These are phyloP conservation scores for Paramuricea clavata DNA, from an alignment of 92 coral and sea anemone species.

Conservation along the genomic window DNA sequence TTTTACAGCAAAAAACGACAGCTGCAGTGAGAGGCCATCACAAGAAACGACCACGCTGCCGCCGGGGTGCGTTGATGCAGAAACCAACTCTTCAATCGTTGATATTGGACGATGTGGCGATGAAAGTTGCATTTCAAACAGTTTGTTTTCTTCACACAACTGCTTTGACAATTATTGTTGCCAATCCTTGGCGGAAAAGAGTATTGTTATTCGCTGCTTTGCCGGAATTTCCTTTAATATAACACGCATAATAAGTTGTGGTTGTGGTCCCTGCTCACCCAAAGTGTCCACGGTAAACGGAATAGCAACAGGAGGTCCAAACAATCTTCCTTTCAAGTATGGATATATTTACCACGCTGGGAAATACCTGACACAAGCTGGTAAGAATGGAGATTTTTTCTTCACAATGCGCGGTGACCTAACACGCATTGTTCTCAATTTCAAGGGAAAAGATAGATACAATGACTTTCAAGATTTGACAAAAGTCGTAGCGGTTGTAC, in stretches of 20 bases:
- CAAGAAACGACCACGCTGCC: conserved; percentile 29
- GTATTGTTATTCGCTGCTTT: conserved; percentile 32
- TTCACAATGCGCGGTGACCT: conserved; percentile 23
- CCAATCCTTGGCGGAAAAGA: neutral
- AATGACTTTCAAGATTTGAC: conserved; percentile 49
- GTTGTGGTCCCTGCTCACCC: conserved; percentile 43
- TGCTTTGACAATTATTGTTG: conserved; percentile 52
- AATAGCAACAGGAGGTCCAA: conserved; percentile 53
- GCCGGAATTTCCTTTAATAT: conserved; percentile 8
- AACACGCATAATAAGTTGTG: conserved; percentile 31
- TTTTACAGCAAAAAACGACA: conserved; percentile 28
- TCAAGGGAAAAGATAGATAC: conserved; percentile 32
- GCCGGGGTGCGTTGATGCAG: conserved; percentile 47
- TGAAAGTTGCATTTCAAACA: conserved; percentile 37
- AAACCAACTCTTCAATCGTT: conserved; percentile 39
- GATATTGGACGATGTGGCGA: conserved; percentile 49
- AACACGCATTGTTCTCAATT: conserved; percentile 52
- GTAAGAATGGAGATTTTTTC: conserved; percentile 36
- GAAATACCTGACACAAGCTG: conserved; percentile 27
- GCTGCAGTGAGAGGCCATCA: conserved; percentile 39
- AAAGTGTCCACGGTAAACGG: conserved; percentile 18
- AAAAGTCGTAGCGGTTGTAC: conserved; percentile 35
- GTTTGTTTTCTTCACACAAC: neutral
- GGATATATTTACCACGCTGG: conserved; percentile 39
- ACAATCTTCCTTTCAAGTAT: conserved; percentile 40